Evolutionary conservation across 2,113 vertebrate species (phyloP).

Genomic region (Datnioides undecimradiatus): DNA sequence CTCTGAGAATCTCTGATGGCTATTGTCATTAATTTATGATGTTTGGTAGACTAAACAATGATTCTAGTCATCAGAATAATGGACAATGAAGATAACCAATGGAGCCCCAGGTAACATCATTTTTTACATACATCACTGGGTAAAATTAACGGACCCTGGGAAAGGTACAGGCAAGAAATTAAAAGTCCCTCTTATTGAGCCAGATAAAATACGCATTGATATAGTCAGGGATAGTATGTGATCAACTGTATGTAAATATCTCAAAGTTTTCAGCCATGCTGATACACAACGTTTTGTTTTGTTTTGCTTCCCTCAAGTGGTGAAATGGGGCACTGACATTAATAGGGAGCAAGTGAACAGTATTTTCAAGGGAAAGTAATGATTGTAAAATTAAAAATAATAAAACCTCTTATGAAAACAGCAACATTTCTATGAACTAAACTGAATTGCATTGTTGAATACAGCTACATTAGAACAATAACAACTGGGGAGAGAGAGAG

Average conservation of each 20-base stretch:
- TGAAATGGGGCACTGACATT: slow-evolving; percentile 16
- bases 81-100: not conserved
- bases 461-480: not conserved
- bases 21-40: not conserved
- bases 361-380: not conserved
- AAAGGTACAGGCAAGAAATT: not conserved
- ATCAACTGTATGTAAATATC: not conserved
- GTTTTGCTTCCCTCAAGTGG: slow-evolving; percentile 74
- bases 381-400: not conserved
- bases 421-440: not conserved
- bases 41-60: not conserved
- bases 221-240: not conserved
- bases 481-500: not conserved
- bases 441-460: not conserved
- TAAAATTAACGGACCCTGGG: not conserved
- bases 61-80: not conserved
- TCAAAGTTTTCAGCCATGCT: not conserved
- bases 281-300: slow-evolving; percentile 18
- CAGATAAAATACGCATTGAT: not conserved
- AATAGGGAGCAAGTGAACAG: not conserved
- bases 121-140: not conserved
- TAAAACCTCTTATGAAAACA: not conserved
- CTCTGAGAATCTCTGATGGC: not conserved
- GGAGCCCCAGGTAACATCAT: not conserved
- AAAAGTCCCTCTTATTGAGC: not conserved